Evolutionary conservation across 1,140 invertebrate genomes (phyloP).

Genomic region (Drosophila paulistorum): DNA sequence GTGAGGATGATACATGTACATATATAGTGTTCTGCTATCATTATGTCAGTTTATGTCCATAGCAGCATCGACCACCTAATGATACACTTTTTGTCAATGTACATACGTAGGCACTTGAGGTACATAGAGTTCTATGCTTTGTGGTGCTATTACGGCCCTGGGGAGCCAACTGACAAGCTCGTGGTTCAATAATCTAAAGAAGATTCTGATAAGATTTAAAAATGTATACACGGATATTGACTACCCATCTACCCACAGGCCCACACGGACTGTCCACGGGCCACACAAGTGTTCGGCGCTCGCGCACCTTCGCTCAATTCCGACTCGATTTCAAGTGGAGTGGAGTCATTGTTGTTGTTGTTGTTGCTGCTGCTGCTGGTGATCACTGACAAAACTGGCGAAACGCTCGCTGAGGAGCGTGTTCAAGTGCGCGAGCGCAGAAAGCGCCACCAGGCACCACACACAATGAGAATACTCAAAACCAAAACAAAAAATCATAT

Average conservation of each 20-base stretch:
- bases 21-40: background rate
- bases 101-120: too few relatives aligned
- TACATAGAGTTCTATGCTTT: too few relatives aligned
- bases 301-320: slow-evolving; percentile 33
- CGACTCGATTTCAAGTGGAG: slow-evolving; percentile 22
- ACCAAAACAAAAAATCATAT: slow-evolving; percentile 34
- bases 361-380: slow-evolving; percentile 13
- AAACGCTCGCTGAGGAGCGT: slow-evolving; percentile 42
- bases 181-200: slow-evolving; percentile 59
- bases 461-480: background rate
- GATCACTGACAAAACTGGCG: background rate
- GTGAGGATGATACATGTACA: background rate
- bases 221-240: slow-evolving; percentile 12
- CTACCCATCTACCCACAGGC: background rate
- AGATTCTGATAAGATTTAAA: slow-evolving; percentile 67
- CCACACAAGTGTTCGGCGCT: slow-evolving; percentile 42
- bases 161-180: slow-evolving; percentile 44
- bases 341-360: slow-evolving; percentile 24
- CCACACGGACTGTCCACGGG: slow-evolving; percentile 54
- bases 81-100: too few relatives aligned
- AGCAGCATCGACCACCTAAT: too few relatives aligned
- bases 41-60: slow-evolving; percentile 8
- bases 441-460: slow-evolving; percentile 36
- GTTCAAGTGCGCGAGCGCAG: slow-evolving; percentile 61
- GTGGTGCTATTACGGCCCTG: slow-evolving; percentile 12